Conservation (phyloP, 2,888 invertebrate genomes). For the Auanema sp. region DNA sequence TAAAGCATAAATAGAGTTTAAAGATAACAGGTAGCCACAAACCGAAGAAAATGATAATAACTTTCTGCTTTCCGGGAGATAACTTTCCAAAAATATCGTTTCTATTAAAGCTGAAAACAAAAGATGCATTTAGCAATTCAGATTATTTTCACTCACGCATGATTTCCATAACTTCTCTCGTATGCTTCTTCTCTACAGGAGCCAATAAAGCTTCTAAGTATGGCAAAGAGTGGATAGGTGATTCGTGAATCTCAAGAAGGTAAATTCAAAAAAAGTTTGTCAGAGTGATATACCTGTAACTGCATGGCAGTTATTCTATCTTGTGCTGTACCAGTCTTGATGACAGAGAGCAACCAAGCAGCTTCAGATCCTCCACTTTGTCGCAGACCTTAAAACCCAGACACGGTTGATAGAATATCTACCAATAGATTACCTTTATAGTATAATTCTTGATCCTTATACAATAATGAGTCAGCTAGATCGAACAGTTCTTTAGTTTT, state of each 20-base stretch:
- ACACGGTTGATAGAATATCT: background rate
- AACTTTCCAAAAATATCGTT: slow-evolving; percentile 77
- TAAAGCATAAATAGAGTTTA: slow-evolving; percentile 40
- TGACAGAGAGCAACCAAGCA: slow-evolving; percentile 77
- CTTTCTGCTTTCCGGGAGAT: slow-evolving; percentile 72
- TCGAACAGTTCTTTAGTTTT: slow-evolving; percentile 31
- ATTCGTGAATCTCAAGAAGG: slow-evolving; percentile 31
- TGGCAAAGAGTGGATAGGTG: slow-evolving; percentile 74
- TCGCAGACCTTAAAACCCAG: slow-evolving; percentile 6
- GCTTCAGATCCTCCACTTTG: slow-evolving; percentile 55
- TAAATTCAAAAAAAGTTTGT: background rate
- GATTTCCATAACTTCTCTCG: slow-evolving; percentile 69
- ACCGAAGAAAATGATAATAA: slow-evolving; percentile 70
- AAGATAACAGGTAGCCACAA: background rate
- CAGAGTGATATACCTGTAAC: slow-evolving; percentile 74
- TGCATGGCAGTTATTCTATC: slow-evolving; percentile 85
- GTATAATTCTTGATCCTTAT: slow-evolving; percentile 39
- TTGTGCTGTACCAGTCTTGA: slow-evolving; percentile 79
- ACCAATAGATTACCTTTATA: slow-evolving; percentile 21
- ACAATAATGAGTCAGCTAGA: slow-evolving; percentile 31
- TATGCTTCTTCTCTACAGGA: slow-evolving; percentile 80
- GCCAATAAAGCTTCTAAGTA: slow-evolving; percentile 76
- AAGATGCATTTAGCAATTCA: background rate
- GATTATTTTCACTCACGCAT: slow-evolving; percentile 69
- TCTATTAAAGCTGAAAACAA: slow-evolving; percentile 75